Evolutionary conservation across 2,888 invertebrate genomes (phyloP).

Genomic region (Crocallis elinguaria): DNA sequence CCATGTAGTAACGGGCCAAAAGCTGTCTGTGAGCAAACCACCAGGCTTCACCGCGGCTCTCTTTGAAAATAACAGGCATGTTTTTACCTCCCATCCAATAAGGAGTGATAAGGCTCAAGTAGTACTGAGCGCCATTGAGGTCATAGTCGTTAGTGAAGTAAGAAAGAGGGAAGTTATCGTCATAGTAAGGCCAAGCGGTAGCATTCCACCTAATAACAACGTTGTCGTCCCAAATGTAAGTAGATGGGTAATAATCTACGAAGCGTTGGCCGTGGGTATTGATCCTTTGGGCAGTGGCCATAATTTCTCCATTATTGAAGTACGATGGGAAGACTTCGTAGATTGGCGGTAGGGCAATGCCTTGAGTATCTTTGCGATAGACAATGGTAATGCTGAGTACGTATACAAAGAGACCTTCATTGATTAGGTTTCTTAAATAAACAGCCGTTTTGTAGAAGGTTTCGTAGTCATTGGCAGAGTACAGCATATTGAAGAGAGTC

Average conservation of each 20-base stretch:
- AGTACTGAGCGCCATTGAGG: conserved; percentile 87
- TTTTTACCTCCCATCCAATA: conserved; percentile 86
- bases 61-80: conserved; percentile 64
- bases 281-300: conserved; percentile 87
- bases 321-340: conserved; percentile 90
- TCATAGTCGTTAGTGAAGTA: conserved; percentile 91
- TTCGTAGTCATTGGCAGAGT: conserved; percentile 88
- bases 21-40: conserved; percentile 85
- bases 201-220: conserved; percentile 86
- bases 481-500: conserved; percentile 87
- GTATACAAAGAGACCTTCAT: conserved; percentile 89
- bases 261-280: conserved; percentile 65
- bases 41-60: conserved; percentile 35
- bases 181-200: conserved; percentile 82
- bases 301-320: conserved; percentile 88
- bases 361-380: conserved; percentile 86
- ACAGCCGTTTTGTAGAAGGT: conserved; percentile 88
- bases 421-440: conserved; percentile 87
- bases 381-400: conserved; percentile 86
- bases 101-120: conserved; percentile 85
- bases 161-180: conserved; percentile 83
- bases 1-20: conserved; percentile 89
- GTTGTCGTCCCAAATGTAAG: conserved; percentile 68
- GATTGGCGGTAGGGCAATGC: conserved; percentile 87
- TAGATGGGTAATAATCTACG: conserved; percentile 59